Conservation (phyloP, 64 coral and sea anemone species). For the Catalaphyllia jardinei region DNA sequence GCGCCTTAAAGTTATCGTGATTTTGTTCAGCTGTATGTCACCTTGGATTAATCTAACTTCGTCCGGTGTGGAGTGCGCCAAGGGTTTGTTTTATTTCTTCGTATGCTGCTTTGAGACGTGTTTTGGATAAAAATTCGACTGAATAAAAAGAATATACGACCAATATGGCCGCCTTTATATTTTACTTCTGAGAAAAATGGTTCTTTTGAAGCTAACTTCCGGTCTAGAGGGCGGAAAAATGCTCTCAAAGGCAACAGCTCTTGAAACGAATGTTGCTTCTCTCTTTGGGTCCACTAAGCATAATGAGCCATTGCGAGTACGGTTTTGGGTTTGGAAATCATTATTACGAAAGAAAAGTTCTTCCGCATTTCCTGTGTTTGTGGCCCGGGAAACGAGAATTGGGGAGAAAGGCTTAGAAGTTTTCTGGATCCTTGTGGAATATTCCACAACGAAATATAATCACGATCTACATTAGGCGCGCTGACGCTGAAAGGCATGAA, state of each 20-base stretch:
- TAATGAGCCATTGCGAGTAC: neutral
- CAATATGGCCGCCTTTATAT: neutral
- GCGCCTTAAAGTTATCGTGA: neutral
- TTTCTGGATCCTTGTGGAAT: neutral
- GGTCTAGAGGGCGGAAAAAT: neutral
- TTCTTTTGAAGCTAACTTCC: conserved; percentile 28
- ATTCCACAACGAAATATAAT: conserved; percentile 6
- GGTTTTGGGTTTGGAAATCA: neutral
- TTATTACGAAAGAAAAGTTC: neutral
- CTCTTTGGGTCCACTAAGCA: neutral
- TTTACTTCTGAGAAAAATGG: neutral
- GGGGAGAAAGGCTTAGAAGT: too few species aligned
- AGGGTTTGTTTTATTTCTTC: neutral
- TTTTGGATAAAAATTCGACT: neutral
- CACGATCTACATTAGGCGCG: neutral
- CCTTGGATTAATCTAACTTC: neutral
- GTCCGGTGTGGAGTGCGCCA: neutral
- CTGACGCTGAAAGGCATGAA: neutral
- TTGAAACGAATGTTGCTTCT: neutral
- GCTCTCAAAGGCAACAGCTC: neutral
- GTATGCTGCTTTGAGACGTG: neutral
- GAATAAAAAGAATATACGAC: neutral
- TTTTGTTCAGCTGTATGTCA: conserved; percentile 6
- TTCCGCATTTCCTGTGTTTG: too few species aligned
- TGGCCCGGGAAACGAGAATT: too few species aligned